Percentiles rank a stretch among this genome's conserved stretches.
These are phyloP conservation scores for Spilosoma lubricipeda DNA, from an alignment of 2,888 invertebrate genomes.

Conservation along the genomic window DNA sequence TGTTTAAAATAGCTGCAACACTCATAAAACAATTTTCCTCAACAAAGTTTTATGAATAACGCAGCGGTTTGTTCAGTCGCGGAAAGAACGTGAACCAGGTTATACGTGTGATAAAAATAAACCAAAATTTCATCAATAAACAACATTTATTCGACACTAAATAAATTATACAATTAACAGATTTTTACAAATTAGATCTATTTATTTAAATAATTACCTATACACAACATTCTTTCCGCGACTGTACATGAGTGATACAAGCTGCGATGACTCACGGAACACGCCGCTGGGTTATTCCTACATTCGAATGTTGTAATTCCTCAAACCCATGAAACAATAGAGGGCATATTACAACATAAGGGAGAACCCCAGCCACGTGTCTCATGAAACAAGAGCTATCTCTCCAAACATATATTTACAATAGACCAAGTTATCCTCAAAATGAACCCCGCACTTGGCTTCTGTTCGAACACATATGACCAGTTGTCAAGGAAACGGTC, in stretches of 20 bases:
- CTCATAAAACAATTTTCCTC: conserved; percentile 26
- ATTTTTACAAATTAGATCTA: conserved; percentile 51
- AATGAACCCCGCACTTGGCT: conserved; percentile 5
- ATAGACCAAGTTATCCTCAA: conserved; percentile 28
- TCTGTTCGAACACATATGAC: neutral
- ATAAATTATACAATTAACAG: conserved; percentile 54
- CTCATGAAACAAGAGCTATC: conserved; percentile 25
- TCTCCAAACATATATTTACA: conserved; percentile 38
- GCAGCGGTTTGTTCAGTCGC: conserved; percentile 47
- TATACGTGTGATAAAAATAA: conserved; percentile 35
- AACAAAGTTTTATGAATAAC: conserved; percentile 32
- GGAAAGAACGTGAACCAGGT: conserved; percentile 46
- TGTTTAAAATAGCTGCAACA: conserved; percentile 29
- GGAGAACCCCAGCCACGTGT: conserved; percentile 30
- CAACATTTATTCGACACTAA: conserved; percentile 51
- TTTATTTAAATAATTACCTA: conserved; percentile 48
- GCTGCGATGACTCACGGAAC: conserved; percentile 37
- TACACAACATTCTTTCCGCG: conserved; percentile 51
- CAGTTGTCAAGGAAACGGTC: neutral
- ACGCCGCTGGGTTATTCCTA: conserved; percentile 35
- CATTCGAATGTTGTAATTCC: conserved; percentile 12
- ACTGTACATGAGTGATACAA: conserved; percentile 47
- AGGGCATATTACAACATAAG: conserved; percentile 29
- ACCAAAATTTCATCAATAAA: conserved; percentile 35
- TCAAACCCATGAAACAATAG: conserved; percentile 40